Percentiles rank a stretch among this genome's conserved stretches.
Evolutionary conservation across 2,888 invertebrate species (phyloP).

Genomic region (Stenoptilia bipunctidactyla): DNA sequence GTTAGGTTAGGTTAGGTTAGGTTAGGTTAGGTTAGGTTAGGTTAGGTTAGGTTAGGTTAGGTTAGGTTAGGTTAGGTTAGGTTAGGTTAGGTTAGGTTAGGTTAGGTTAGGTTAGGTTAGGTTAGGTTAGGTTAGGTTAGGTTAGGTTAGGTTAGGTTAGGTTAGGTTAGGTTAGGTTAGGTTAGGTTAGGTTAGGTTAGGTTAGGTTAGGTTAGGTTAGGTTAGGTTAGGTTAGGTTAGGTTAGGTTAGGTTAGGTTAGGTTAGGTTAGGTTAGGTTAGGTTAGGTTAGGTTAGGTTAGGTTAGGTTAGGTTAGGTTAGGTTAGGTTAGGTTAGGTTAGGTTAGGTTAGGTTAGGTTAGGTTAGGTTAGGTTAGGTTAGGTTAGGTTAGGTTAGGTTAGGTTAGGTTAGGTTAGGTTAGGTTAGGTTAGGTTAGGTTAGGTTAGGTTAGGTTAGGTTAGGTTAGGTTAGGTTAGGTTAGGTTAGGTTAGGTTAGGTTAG

Average conservation of each 20-base stretch:
- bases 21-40: conserved; percentile 10
- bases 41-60: conserved; percentile 9
- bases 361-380: conserved; percentile 11
- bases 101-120: conserved; percentile 9
- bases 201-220: conserved; percentile 5
- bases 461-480: conserved; percentile 11
- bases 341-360: conserved; percentile 7
- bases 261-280: conserved; percentile 9
- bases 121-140: conserved; percentile 11
- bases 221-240: conserved; percentile 11
- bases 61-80: conserved; percentile 8
- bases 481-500: conserved; percentile 11
- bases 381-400: conserved; percentile 11
- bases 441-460: conserved; percentile 11
- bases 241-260: conserved; percentile 7
- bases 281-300: conserved; percentile 6
- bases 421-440: conserved; percentile 11
- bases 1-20: conserved; percentile 6
- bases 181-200: conserved; percentile 11
- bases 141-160: conserved; percentile 11
- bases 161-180: conserved; percentile 11
- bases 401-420: conserved; percentile 11
- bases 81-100: conserved; percentile 11
- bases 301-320: not conserved
- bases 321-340: conserved; percentile 10